phyloP scores from a whole-genome alignment of 1,140 invertebrate genomes.

The Brachionus sp. region DNA sequence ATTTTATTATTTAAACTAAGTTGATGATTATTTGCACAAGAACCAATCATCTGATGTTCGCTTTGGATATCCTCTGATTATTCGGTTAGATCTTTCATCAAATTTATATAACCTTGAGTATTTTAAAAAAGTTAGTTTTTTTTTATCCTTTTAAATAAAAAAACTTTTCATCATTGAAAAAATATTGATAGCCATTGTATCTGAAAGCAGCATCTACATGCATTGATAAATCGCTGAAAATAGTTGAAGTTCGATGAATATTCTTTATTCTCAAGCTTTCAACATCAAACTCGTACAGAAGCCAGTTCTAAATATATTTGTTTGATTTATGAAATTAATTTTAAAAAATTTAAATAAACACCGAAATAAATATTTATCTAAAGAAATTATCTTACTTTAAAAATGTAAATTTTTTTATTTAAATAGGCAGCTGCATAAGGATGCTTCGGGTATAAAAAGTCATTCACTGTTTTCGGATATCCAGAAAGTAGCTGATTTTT shows the following conservation, averaged over 20 bases:
- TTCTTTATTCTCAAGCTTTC: background rate
- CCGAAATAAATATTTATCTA: background rate
- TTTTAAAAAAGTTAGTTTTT: background rate
- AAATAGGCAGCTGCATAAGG: slow-evolving; percentile 16
- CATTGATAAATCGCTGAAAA: background rate
- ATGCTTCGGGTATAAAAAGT: background rate
- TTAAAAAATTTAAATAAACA: background rate
- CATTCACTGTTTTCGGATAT: background rate
- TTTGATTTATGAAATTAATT: background rate
- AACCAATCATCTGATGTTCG: background rate
- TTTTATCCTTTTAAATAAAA: too few species aligned
- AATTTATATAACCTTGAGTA: background rate
- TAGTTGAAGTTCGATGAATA: background rate
- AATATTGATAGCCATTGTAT: background rate
- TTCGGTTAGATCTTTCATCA: background rate
- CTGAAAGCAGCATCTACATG: background rate
- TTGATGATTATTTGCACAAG: background rate
- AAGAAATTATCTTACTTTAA: background rate
- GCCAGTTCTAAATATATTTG: background rate
- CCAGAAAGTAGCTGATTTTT: background rate
- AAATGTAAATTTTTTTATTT: slow-evolving; percentile 25
- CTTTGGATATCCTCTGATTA: background rate
- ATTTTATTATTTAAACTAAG: background rate
- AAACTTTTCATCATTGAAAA: background rate
- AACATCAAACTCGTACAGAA: background rate